Evolutionary conservation across 2,797 vertebrate genomes (phyloP).

Genomic region (Amniataba percoides): DNA sequence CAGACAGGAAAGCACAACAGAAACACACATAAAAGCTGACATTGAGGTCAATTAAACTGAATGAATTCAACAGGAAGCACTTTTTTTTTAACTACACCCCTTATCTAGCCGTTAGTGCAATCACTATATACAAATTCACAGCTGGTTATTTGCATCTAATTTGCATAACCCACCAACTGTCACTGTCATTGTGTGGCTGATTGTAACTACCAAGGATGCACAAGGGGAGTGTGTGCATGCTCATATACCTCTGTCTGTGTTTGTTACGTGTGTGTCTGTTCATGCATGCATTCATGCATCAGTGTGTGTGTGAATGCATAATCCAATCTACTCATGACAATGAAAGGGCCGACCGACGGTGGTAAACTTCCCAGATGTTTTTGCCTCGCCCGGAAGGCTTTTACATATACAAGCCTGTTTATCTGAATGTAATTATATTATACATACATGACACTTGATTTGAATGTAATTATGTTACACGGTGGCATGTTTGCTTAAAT

Average conservation of each 20-base stretch:
- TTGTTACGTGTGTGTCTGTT: constrained; percentile 43
- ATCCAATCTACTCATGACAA: constrained; percentile 72
- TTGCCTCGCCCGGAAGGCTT: constrained; percentile 62
- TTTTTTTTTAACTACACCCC: constrained; percentile 54
- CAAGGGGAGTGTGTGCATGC: constrained; percentile 46
- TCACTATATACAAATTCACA: constrained; percentile 78
- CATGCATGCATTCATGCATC: constrained; percentile 24
- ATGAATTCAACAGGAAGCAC: constrained; percentile 61
- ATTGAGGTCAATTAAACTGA: constrained; percentile 49
- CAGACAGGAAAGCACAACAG: constrained; percentile 40
- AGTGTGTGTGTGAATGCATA: constrained; percentile 43
- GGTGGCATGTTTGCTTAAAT: constrained; percentile 64
- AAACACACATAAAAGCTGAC: constrained; percentile 43
- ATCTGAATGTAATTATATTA: constrained; percentile 77
- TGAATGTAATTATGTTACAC: constrained; percentile 68
- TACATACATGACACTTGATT: constrained; percentile 70
- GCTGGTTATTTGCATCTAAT: constrained; percentile 78
- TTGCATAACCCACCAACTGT: constrained; percentile 85
- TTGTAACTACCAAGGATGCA: constrained; percentile 70
- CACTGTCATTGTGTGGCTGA: constrained; percentile 68
- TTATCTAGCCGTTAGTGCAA: constrained; percentile 77
- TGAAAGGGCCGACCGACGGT: constrained; percentile 56
- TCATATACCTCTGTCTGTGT: constrained; percentile 37
- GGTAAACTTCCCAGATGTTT: constrained; percentile 75
- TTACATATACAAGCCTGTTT: constrained; percentile 68